Evolutionary conservation across 2,797 vertebrate species (phyloP).

Genomic region (Enteromius afrohamiltoni): DNA sequence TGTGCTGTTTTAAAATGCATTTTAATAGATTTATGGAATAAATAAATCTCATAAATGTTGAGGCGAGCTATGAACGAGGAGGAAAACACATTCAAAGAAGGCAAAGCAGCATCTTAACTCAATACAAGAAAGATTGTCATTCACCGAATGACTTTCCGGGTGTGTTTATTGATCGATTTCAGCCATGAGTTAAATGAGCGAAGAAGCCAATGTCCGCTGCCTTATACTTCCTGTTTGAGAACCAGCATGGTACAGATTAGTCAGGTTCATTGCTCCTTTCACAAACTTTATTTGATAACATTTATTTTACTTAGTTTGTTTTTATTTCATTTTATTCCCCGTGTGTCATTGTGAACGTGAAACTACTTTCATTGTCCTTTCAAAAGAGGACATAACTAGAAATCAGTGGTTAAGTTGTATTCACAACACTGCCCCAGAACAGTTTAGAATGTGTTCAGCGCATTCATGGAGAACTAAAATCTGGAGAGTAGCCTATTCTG

Average conservation of each 20-base stretch:
- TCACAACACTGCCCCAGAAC: no score
- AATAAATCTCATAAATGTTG: background rate
- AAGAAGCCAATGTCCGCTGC: background rate
- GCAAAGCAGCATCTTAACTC: no score
- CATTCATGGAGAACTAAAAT: no score
- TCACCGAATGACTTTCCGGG: background rate
- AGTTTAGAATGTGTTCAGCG: no score
- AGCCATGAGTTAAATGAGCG: background rate
- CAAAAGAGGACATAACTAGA: no score
- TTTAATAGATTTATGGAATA: background rate
- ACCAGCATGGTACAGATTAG: background rate
- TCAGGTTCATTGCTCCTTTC: background rate
- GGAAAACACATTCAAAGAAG: background rate
- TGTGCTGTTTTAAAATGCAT: background rate
- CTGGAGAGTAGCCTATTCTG: no score
- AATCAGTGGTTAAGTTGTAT: no score
- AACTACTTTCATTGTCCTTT: no score
- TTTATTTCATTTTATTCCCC: background rate
- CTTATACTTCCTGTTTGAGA: background rate
- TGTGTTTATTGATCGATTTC: background rate
- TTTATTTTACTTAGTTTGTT: background rate
- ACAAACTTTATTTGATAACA: background rate
- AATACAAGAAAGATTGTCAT: no score
- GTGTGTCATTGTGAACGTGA: no score
- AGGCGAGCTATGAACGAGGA: background rate